Conservation (phyloP, 2,888 invertebrate species). For the Melikaiella ostensackeni region DNA sequence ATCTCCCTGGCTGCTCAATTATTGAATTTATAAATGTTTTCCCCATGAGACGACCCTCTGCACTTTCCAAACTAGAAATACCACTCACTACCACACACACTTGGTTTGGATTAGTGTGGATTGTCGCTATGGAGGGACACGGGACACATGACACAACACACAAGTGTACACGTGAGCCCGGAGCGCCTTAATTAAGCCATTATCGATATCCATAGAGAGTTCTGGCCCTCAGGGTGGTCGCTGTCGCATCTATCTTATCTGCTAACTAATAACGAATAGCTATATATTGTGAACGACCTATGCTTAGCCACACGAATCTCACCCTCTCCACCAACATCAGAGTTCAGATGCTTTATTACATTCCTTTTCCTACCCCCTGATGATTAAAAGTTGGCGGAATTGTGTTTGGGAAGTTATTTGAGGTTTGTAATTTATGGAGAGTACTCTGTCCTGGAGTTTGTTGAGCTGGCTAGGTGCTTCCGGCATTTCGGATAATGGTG, state of each 20-base stretch:
- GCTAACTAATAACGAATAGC: constrained; percentile 41
- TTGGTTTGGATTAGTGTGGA: not conserved
- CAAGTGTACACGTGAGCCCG: constrained; percentile 8
- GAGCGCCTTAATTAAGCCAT: constrained; percentile 42
- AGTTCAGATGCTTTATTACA: constrained; percentile 28
- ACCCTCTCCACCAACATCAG: not conserved
- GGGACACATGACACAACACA: constrained; percentile 16
- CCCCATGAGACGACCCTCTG: not conserved
- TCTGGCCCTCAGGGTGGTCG: constrained; percentile 39
- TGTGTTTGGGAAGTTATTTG: constrained; percentile 31
- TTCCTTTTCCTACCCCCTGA: constrained; percentile 10
- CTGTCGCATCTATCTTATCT: constrained; percentile 43
- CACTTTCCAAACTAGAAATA: not conserved
- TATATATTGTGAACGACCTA: constrained; percentile 20
- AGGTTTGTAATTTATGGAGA: constrained; percentile 37
- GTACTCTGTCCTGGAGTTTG: not conserved
- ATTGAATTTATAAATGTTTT: not conserved
- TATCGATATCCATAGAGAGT: constrained; percentile 40
- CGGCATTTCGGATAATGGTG: constrained; percentile 22
- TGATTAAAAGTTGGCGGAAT: constrained; percentile 31
- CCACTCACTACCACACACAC: not conserved
- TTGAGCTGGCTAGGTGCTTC: constrained; percentile 13
- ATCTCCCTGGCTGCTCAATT: not conserved
- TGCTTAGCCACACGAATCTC: not conserved
- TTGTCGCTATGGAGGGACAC: not conserved